Conservation (phyloP, 2,797 vertebrate species). For the Pampus argenteus region DNA sequence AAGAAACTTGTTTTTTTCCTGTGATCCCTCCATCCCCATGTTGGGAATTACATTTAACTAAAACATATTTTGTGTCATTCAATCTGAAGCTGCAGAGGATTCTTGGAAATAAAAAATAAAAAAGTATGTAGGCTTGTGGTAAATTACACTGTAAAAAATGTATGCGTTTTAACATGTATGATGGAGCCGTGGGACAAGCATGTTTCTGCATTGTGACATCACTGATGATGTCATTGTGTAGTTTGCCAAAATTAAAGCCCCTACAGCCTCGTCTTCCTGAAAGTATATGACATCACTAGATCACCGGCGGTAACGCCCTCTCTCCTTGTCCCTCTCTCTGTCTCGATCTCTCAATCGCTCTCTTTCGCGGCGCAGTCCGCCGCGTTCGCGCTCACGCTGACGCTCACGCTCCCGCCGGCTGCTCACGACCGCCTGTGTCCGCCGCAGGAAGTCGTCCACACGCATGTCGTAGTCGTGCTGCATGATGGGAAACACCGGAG, state of each 20-base stretch:
- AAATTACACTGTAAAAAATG: not conserved
- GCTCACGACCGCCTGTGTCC: constrained; percentile 96
- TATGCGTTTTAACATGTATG: not conserved
- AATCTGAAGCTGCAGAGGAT: constrained; percentile 6
- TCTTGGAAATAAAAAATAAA: not conserved
- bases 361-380: constrained; percentile 55
- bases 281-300: constrained; percentile 27
- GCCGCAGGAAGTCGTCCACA: constrained; percentile 96
- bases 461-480: constrained; percentile 99
- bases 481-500: constrained; percentile 12
- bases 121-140: not conserved
- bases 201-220: constrained; percentile 4
- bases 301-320: constrained; percentile 95
- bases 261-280: not conserved
- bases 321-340: constrained; percentile 89
- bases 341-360: constrained; percentile 90
- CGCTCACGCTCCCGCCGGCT: constrained; percentile 91
- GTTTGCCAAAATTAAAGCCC: constrained; percentile 48
- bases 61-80: not conserved
- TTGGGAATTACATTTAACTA: not conserved
- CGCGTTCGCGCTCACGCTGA: constrained; percentile 88
- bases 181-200: not conserved
- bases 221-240: constrained; percentile 25
- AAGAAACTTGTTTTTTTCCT: not conserved
- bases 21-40: not conserved